Evolutionary conservation across 2,113 vertebrate genomes (phyloP), one percentile per base, ranked within the genome.

Genomic region (Chrysochloris asiatica): DNA sequence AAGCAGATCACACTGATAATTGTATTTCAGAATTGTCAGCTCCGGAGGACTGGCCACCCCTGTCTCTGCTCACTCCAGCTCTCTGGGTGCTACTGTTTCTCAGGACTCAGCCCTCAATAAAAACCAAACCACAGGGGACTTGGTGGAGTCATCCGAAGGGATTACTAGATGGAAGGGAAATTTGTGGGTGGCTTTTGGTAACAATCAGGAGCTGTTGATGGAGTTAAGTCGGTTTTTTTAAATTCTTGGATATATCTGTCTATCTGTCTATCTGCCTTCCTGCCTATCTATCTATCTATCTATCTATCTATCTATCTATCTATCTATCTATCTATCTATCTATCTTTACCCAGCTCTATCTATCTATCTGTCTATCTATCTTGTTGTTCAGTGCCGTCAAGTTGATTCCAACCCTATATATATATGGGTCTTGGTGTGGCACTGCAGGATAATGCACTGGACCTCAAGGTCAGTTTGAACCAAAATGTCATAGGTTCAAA

Each of bases 1-100:
- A 98, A 99, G 98, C 98, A 98, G 98, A 99, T 99, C 98, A 98
- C 96, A 98, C 98, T 98, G 98, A 99, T 99, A 99, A 99, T 99
- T 99, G 98, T 99, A 98, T 99, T 99, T 99, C 98, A 98, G 98
- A 98, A 97, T 98, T 99, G 99, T 99, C 99, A 99, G 96, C 96
- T 93, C 95, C 91, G 98, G 98, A 98, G 97, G 97, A 98, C 98
- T 98, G 98, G 98, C 98, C 98, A 97, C 97, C 94, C 98, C 97
- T 95, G 96, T 96, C 97, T 97, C 97, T 96, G 97, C 98, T 98
- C 97, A 97, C 97, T 97, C 97, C 98, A 98, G 98, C 98, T 98
- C 97, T 98, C 97, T 98, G 98, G n/a, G n/a, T 98, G 98, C 98
- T 98, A 98, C 96, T 96, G 96, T 96, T 96, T 97, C 97, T 92